Base-by-base conservation (phyloP, 2,888 invertebrate species). In the Lasioglossum leucozonium region DNA sequence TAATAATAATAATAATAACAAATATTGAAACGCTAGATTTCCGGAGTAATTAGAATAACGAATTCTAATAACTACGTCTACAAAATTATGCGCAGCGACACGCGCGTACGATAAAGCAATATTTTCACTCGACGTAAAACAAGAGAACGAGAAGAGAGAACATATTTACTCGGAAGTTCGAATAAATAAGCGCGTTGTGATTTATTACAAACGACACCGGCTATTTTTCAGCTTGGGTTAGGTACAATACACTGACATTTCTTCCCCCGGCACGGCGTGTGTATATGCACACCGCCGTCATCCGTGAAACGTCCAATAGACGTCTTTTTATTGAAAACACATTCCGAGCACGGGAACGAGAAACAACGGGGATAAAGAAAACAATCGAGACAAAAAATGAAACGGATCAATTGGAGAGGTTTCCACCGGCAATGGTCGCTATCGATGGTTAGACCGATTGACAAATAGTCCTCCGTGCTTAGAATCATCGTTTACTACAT, bases 401-500 rank as follows among this genome's bases (percentile, higher is more conserved):
- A 83, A 74, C 71, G 37, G 67, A 72, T 58, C 65, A 42, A 72
- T 55, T 42, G 58, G 40, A 71, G 69, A 30, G 42, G 37, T 34
- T 67, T 72, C 72, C 76, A 44, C 22, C 69, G 72, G n/a, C 65
- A n/a, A n/a, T 51, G 78, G 78, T 44, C 62, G 34, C 71, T 77
- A 72, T 73, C 86, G 78, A 88, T 88, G 75, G 81, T 51, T 55
- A 51, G 55, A 22, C 73, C 76, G 79, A 83, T 85, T 84, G 84
- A 83, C 79, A 79, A 84, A 79, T 84, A 69, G 77, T 69, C 71
- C 58, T 77, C 34, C 72, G 72, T 75, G 78, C 75, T 65, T 78
- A 42, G 67, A 76, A 75, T 82, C 80, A 82, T 83, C 81, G 65
- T 83, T 62, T 62, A 62, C 77, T 72, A 44, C 34, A 73, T 83